These are phyloP conservation scores for Oophaga sylvatica DNA, from an alignment of 2,797 vertebrate species.

Conservation along the genomic window DNA sequence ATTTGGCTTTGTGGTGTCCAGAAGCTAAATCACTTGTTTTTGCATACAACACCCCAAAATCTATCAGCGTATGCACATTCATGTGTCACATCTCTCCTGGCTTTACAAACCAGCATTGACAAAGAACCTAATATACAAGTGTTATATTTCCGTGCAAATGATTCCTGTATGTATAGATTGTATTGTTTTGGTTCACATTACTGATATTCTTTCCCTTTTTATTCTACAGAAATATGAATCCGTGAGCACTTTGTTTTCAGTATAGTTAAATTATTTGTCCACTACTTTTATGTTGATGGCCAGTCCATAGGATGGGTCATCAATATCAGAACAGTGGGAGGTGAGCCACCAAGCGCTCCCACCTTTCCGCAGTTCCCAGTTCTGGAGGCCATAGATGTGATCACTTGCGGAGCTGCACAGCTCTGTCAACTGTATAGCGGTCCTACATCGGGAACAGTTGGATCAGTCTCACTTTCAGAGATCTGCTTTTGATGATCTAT, in stretches of 20 bases:
- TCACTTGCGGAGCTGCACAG: too few species aligned
- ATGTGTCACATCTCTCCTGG: not conserved
- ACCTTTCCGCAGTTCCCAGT: too few species aligned
- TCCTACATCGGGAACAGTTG: too few species aligned
- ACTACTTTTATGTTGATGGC: too few species aligned
- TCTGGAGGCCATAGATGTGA: too few species aligned
- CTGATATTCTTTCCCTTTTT: not conserved
- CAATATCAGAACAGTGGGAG: too few species aligned
- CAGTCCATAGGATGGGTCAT: too few species aligned
- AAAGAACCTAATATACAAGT: not conserved
- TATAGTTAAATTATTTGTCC: too few species aligned
- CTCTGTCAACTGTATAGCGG: too few species aligned
- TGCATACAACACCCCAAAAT: not conserved
- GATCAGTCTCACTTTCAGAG: too few species aligned
- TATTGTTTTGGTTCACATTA: not conserved
- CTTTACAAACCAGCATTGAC: not conserved
- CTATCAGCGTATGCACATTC: not conserved
- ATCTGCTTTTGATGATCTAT: too few species aligned
- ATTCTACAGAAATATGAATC: not conserved
- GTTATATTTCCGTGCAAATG: not conserved
- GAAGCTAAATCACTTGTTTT: not conserved
- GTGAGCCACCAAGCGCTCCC: too few species aligned
- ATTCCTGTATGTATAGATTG: not conserved
- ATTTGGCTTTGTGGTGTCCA: not conserved
- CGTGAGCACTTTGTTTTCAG: not conserved